These are phyloP conservation scores for Platycercus adscitus DNA, from an alignment of 2,113 vertebrate genomes.

Conservation along the genomic window DNA sequence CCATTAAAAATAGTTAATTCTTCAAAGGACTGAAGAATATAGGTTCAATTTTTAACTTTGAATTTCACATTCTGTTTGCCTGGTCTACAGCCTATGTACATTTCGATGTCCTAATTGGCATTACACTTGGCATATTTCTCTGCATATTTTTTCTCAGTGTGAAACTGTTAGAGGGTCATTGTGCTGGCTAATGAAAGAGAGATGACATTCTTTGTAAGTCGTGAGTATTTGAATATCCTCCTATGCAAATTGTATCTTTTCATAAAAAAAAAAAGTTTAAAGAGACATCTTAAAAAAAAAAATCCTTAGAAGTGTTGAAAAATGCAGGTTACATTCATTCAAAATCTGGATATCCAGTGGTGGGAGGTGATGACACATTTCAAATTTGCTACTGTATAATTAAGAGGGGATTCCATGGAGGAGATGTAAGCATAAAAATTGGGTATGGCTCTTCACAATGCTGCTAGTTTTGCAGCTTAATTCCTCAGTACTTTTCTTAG, in stretches of 20 bases:
- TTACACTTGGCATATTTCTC: slow-evolving; percentile 9
- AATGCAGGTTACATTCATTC: slow-evolving; percentile 42
- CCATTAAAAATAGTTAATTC: slow-evolving; percentile 28
- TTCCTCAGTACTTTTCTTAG: slow-evolving; percentile 18
- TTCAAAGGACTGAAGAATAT: neutral
- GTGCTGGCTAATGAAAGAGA: slow-evolving; percentile 2
- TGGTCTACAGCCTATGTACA: neutral
- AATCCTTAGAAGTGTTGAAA: neutral
- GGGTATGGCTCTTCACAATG: neutral
- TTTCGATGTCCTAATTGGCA: neutral
- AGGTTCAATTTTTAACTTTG: neutral
- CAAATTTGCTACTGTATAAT: slow-evolving; percentile 23
- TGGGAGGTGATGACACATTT: slow-evolving; percentile 38
- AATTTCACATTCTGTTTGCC: neutral
- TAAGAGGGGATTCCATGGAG: slow-evolving; percentile 39
- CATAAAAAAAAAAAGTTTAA: neutral
- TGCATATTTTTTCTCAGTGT: neutral
- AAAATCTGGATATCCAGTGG: slow-evolving; percentile 22
- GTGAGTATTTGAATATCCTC: slow-evolving; percentile 4
- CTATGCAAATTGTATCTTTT: slow-evolving; percentile 2
- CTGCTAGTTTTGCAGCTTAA: slow-evolving; percentile 34
- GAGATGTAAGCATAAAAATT: neutral
- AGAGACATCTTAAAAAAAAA: neutral
- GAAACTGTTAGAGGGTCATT: slow-evolving; percentile 15
- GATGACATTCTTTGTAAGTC: neutral